Conservation (phyloP, 2,888 invertebrate genomes). For the Spisula solida region DNA sequence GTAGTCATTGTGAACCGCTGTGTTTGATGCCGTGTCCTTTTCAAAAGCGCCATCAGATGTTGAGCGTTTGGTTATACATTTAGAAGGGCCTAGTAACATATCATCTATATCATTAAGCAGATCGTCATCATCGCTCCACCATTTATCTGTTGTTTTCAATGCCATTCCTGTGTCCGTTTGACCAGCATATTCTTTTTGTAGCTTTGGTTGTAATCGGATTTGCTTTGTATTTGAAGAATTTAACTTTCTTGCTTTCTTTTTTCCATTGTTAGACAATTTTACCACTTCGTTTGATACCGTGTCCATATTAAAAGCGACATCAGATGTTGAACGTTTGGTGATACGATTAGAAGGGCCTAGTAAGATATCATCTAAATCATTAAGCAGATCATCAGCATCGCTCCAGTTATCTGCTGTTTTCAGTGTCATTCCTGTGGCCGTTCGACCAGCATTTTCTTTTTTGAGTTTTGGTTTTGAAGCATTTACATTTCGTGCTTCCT, state of each 20-base stretch:
- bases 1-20: not conserved
- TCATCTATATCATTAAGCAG: too few relatives aligned
- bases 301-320: not conserved
- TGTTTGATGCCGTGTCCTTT: not conserved
- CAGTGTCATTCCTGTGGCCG: too few relatives aligned
- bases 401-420: too few relatives aligned
- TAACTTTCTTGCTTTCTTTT: not conserved
- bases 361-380: too few relatives aligned
- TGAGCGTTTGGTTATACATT: not conserved
- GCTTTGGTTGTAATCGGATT: not conserved
- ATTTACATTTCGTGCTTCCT: too few relatives aligned
- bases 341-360: not conserved
- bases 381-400: too few relatives aligned
- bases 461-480: not conserved
- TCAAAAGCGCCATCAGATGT: not conserved
- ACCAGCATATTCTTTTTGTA: not conserved
- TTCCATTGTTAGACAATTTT: not conserved
- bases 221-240: not conserved
- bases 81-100: not conserved
- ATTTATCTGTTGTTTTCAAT: too few relatives aligned
- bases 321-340: too few relatives aligned
- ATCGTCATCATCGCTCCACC: too few relatives aligned
- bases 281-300: not conserved
- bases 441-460: not conserved
- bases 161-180: too few relatives aligned